Percentiles rank a stretch among this genome's conserved stretches.
Conservation (phyloP, 2,113 vertebrate genomes). For the Ovis canadensis region DNA sequence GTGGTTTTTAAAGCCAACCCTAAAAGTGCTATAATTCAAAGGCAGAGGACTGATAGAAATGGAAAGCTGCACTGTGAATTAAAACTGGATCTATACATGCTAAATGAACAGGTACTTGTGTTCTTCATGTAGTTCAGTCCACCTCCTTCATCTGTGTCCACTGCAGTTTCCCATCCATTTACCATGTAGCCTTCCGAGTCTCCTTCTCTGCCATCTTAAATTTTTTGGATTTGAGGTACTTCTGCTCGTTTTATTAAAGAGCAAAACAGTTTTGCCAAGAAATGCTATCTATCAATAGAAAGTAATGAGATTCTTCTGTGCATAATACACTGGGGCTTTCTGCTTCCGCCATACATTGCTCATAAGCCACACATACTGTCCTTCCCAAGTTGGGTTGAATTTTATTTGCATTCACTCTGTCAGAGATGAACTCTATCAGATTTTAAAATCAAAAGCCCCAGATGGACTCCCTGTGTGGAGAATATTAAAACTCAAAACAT, state of each 20-base stretch:
- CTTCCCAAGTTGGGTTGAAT: constrained; percentile 6
- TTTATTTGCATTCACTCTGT: constrained; percentile 24
- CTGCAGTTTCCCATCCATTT: not conserved
- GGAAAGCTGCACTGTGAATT: not conserved
- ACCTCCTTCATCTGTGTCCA: not conserved
- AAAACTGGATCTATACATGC: constrained; percentile 8
- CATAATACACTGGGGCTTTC: not conserved
- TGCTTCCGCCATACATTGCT: not conserved
- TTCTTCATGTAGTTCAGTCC: not conserved
- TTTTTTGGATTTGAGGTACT: not conserved
- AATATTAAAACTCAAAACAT: constrained; percentile 39
- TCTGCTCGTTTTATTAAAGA: constrained; percentile 40
- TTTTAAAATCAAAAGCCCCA: constrained; percentile 34
- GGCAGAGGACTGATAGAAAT: not conserved
- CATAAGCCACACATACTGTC: not conserved
- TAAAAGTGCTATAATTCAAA: constrained; percentile 9
- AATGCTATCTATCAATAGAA: constrained; percentile 38
- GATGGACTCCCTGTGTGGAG: not conserved
- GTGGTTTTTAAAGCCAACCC: not conserved
- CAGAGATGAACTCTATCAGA: constrained; percentile 11
- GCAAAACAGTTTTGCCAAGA: constrained; percentile 32
- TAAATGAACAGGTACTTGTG: not conserved
- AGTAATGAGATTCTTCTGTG: constrained; percentile 34
- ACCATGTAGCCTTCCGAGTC: not conserved
- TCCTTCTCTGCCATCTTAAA: constrained; percentile 5